phyloP scores from a whole-genome alignment of 2,113 vertebrate species.

The Chitala chitala region DNA sequence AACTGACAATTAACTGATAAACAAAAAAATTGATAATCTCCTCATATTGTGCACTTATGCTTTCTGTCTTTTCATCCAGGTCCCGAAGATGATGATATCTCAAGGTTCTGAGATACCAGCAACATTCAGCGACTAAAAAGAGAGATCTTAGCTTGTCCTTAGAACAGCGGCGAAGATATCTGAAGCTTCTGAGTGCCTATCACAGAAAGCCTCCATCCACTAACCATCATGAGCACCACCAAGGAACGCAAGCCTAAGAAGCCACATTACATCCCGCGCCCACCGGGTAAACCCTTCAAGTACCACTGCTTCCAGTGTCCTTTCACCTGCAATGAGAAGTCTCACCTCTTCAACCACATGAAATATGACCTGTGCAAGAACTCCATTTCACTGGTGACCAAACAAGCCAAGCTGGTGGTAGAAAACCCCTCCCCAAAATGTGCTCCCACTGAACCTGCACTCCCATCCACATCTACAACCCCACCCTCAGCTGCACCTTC shows the following conservation, averaged over 20 bases:
- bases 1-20: too few species aligned
- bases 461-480: neutral
- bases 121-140: neutral
- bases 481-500: neutral
- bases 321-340: slow-evolving; percentile 98
- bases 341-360: slow-evolving; percentile 98
- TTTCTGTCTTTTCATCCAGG: neutral
- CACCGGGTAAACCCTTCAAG: slow-evolving; percentile 93
- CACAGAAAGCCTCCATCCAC: neutral
- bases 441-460: neutral
- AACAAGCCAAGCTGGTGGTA: slow-evolving; percentile 69
- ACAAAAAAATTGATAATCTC: neutral
- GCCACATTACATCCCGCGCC: slow-evolving; percentile 94
- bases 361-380: slow-evolving; percentile 97
- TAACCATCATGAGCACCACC: slow-evolving; percentile 70
- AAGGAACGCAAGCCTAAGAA: slow-evolving; percentile 95
- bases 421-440: slow-evolving; percentile 26
- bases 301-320: slow-evolving; percentile 99
- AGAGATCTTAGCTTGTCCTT: neutral
- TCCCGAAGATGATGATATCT: neutral
- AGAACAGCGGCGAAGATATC: neutral
- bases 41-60: neutral
- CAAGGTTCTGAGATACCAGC: neutral
- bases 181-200: neutral
- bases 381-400: slow-evolving; percentile 82